Evolutionary conservation across 2,113 vertebrate species (phyloP).

Genomic region (Columba livia): DNA sequence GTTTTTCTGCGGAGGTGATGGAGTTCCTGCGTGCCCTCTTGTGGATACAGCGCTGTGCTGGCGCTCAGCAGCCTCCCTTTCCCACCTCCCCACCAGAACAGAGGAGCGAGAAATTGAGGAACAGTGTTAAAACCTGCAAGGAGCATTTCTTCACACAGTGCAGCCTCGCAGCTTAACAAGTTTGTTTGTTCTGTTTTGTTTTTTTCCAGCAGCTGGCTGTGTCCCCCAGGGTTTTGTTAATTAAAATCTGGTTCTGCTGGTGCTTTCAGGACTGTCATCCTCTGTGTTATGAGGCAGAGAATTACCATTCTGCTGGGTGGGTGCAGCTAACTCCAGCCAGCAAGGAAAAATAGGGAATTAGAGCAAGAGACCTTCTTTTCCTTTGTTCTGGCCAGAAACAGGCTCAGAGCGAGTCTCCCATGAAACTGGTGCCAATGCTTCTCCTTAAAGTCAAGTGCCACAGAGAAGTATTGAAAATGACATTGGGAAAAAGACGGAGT

Average conservation of each 20-base stretch:
- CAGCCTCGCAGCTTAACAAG: neutral
- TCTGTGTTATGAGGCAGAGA: constrained; percentile 58
- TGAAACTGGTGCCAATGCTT: neutral
- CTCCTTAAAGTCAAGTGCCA: neutral
- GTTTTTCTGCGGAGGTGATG: neutral
- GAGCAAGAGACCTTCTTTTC: constrained; percentile 12
- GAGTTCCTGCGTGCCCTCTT: constrained; percentile 47
- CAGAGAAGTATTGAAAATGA: neutral
- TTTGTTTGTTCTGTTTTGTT: neutral
- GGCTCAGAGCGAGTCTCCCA: neutral
- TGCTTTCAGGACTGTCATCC: constrained; percentile 24
- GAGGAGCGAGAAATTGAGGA: neutral
- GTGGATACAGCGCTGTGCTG: constrained; percentile 15
- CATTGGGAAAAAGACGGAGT: neutral
- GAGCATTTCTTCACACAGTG: neutral
- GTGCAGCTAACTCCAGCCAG: constrained; percentile 21
- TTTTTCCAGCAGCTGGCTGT: constrained; percentile 45
- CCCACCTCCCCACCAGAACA: neutral
- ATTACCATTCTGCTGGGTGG: constrained; percentile 11
- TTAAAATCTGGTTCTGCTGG: constrained; percentile 51
- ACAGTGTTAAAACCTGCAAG: neutral
- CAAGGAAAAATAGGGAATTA: neutral
- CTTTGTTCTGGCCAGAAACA: constrained; percentile 30
- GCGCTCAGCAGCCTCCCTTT: neutral
- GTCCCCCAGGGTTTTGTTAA: constrained; percentile 52